Percentiles rank a stretch among this genome's conserved stretches.
Evolutionary conservation across 2,888 invertebrate species (phyloP).

Genomic region (Opisthograptis luteolata): DNA sequence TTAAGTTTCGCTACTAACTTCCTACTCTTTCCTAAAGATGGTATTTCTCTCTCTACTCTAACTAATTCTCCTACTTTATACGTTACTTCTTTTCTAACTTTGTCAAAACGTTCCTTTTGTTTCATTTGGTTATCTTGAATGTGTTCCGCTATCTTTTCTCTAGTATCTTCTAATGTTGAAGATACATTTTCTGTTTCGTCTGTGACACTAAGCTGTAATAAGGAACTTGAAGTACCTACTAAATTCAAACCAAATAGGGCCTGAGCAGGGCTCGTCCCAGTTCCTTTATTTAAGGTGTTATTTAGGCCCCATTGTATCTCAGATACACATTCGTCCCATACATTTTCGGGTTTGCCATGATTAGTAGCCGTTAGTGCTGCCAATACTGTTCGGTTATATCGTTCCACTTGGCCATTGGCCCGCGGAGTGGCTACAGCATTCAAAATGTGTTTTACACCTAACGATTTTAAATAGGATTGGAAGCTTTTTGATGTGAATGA

Average conservation of each 20-base stretch:
- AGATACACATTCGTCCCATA: conserved; percentile 3
- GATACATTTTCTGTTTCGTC: too few relatives aligned
- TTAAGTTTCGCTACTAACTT: not conserved
- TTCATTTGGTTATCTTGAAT: not conserved
- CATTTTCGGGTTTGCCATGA: not conserved
- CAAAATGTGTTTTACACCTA: conserved; percentile 7
- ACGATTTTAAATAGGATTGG: not conserved
- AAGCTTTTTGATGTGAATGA: conserved; percentile 2
- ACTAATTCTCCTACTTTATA: not conserved
- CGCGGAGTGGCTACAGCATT: not conserved
- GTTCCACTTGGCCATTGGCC: not conserved
- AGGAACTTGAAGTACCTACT: not conserved
- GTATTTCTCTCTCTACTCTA: not conserved
- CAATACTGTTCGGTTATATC: not conserved
- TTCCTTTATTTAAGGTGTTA: conserved; percentile 2
- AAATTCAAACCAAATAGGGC: not conserved
- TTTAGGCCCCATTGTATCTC: conserved; percentile 9
- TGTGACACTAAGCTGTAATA: not conserved
- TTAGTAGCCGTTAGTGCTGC: not conserved
- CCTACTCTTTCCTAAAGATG: not conserved
- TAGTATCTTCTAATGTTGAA: not conserved
- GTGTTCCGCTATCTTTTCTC: not conserved
- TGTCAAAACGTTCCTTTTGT: not conserved
- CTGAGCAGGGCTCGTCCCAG: conserved; percentile 1
- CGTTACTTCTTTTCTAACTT: not conserved